These are phyloP conservation scores for Melanostigma gelatinosum DNA, from an alignment of 2,113 vertebrate genomes.

Conservation along the genomic window DNA sequence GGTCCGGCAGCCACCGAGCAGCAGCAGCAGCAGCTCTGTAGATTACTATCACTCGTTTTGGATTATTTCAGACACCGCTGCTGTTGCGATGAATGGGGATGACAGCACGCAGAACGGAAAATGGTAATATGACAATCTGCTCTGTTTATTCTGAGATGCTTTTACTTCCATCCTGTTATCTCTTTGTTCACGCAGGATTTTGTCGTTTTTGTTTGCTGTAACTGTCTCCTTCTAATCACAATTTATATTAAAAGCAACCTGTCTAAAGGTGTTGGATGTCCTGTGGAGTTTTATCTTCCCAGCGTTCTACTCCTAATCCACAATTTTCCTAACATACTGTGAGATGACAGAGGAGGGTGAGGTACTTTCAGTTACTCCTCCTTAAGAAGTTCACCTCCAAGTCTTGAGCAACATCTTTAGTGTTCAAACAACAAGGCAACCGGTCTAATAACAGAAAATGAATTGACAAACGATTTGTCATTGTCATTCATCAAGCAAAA, in stretches of 20 bases:
- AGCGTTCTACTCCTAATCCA: not conserved
- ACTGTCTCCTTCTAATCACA: not conserved
- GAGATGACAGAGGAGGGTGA: not conserved
- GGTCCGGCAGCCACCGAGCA: constrained; percentile 22
- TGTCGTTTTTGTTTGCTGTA: not conserved
- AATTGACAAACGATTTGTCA: not conserved
- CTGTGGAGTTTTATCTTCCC: constrained; percentile 9
- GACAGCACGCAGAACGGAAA: constrained; percentile 50
- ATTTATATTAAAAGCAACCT: constrained; percentile 3
- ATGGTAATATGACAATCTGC: constrained; percentile 71
- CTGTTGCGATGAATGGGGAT: constrained; percentile 51
- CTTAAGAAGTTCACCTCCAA: not conserved
- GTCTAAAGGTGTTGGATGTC: constrained; percentile 2
- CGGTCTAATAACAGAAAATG: not conserved
- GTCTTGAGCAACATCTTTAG: not conserved
- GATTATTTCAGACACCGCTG: constrained; percentile 61
- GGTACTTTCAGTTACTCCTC: not conserved
- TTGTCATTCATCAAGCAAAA: not conserved
- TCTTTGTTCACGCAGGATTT: not conserved
- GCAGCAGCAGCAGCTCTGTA: constrained; percentile 38
- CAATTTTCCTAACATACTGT: not conserved
- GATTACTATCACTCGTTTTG: constrained; percentile 33
- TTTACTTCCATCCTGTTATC: not conserved
- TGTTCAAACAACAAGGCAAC: not conserved
- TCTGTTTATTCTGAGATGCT: constrained; percentile 6